These are phyloP conservation scores for Myiagra hebetior DNA, from an alignment of 2,113 vertebrate species.

Conservation along the genomic window DNA sequence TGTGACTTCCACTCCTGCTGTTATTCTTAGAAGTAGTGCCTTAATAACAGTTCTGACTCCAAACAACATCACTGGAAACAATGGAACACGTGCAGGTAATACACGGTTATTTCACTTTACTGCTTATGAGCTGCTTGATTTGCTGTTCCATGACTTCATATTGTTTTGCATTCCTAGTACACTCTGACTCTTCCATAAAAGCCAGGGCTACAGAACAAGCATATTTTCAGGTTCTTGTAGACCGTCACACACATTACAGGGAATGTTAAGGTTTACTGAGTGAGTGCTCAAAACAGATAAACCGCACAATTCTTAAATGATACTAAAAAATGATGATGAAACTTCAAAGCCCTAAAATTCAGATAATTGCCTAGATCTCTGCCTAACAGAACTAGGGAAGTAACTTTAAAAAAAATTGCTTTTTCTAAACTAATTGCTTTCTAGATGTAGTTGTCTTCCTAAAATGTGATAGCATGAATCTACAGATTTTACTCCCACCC, in stretches of 20 bases:
- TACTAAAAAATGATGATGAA: neutral
- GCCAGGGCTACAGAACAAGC: neutral
- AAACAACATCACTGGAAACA: conserved; percentile 24
- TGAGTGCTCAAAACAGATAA: neutral
- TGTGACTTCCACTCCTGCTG: neutral
- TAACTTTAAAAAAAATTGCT: neutral
- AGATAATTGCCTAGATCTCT: neutral
- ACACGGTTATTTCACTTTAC: neutral
- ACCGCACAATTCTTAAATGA: neutral
- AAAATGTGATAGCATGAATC: neutral
- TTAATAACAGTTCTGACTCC: neutral
- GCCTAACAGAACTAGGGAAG: neutral
- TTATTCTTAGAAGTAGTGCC: neutral
- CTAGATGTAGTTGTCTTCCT: neutral
- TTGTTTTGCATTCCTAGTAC: neutral
- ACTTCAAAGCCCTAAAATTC: neutral
- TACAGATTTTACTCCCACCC: neutral
- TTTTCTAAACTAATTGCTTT: neutral
- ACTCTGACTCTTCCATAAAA: neutral
- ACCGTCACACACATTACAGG: neutral
- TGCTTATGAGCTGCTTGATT: neutral
- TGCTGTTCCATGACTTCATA: neutral
- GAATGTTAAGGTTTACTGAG: neutral
- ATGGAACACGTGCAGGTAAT: conserved; percentile 61
- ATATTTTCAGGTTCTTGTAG: neutral